Conservation (phyloP, 2,888 invertebrate genomes). For the Nymphalis polychloros region DNA sequence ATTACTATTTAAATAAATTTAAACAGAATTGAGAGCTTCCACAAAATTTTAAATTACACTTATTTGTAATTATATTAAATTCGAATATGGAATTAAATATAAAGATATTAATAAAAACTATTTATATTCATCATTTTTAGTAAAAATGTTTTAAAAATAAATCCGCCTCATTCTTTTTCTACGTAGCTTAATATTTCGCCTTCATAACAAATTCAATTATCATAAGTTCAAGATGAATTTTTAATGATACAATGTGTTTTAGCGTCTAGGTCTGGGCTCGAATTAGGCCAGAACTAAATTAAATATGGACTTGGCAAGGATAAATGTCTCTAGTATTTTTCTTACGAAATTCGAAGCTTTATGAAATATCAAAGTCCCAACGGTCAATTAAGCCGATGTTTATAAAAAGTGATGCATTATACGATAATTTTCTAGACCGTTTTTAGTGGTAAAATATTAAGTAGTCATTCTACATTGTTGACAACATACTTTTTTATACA, state of each 20-base stretch:
- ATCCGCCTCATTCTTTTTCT: not conserved
- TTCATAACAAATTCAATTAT: not conserved
- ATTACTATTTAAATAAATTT: too few relatives aligned
- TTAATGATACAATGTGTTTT: not conserved
- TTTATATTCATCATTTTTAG: not conserved
- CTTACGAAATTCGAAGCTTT: not conserved
- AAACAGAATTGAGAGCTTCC: too few relatives aligned
- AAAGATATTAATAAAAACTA: too few relatives aligned
- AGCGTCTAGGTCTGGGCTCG: not conserved
- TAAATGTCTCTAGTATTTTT: conserved; percentile 1
- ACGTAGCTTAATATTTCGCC: not conserved
- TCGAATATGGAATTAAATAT: too few relatives aligned
- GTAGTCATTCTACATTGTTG: too few relatives aligned
- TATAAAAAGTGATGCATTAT: not conserved
- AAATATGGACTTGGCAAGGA: conserved; percentile 2
- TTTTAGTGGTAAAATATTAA: too few relatives aligned
- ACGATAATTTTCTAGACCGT: not conserved
- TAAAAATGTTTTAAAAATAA: not conserved
- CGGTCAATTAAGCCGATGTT: too few relatives aligned
- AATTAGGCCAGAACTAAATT: conserved; percentile 5
- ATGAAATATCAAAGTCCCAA: not conserved
- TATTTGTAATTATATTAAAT: too few relatives aligned
- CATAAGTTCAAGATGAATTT: not conserved
- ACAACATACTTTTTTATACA: too few relatives aligned
- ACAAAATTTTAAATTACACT: too few relatives aligned